These are phyloP conservation scores for Merodon equestris DNA, from an alignment of 2,888 invertebrate genomes.

Conservation along the genomic window DNA sequence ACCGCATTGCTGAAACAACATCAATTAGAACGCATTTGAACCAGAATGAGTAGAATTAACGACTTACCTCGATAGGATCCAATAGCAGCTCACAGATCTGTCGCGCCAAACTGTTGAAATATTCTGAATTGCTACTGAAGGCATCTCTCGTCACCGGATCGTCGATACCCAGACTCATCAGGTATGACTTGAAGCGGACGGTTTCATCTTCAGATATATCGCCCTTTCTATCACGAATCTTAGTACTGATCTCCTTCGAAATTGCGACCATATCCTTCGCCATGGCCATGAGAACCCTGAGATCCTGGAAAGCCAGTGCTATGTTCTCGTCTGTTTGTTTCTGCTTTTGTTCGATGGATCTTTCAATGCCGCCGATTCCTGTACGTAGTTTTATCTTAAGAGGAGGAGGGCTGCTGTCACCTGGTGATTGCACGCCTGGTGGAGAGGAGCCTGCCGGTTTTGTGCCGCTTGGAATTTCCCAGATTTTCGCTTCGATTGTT, in stretches of 20 bases:
- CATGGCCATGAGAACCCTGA: conserved; percentile 95
- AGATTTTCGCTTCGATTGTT: conserved; percentile 82
- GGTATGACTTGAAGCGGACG: conserved; percentile 95
- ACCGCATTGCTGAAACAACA: conserved; percentile 85
- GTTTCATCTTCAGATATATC: conserved; percentile 99
- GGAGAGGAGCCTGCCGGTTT: conserved; percentile 12
- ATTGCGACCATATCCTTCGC: conserved; percentile 98
- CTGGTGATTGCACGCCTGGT: conserved; percentile 71
- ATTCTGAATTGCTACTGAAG: conserved; percentile 91
- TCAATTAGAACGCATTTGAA: background rate
- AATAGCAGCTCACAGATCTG: conserved; percentile 91
- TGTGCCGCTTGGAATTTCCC: conserved; percentile 80
- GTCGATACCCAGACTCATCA: conserved; percentile 97
- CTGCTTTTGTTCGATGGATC: conserved; percentile 93
- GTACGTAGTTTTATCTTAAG: conserved; percentile 84
- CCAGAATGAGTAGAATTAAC: too few relatives aligned
- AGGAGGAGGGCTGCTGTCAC: conserved; percentile 21
- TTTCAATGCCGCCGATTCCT: conserved; percentile 98
- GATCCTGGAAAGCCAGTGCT: conserved; percentile 95
- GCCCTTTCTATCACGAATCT: conserved; percentile 95
- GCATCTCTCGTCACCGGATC: conserved; percentile 98
- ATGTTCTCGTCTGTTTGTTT: conserved; percentile 95
- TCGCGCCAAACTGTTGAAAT: conserved; percentile 90
- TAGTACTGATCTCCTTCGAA: conserved; percentile 93
- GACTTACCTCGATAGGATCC: conserved; percentile 86